Evolutionary conservation across 2,888 invertebrate genomes (phyloP).

Genomic region (Mythimna ferrago): DNA sequence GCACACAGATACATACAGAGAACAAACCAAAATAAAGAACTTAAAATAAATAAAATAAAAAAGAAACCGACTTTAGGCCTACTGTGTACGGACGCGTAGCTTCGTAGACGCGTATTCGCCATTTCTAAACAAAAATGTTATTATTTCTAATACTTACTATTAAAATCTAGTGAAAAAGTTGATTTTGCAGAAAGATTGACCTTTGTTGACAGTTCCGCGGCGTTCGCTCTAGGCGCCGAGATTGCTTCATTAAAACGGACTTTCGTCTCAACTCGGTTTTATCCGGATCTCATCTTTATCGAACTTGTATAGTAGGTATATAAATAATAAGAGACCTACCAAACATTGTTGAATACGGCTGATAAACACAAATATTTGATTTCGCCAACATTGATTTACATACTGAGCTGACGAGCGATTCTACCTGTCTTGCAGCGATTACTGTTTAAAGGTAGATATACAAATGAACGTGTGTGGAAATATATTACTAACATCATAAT

Average conservation of each 20-base stretch:
- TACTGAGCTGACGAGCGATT: conserved; percentile 67
- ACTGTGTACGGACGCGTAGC: no score
- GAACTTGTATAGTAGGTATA: conserved; percentile 52
- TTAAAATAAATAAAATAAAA: no score
- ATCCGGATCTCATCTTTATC: conserved; percentile 37
- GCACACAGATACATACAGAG: no score
- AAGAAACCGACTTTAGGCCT: no score
- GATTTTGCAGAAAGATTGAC: background rate
- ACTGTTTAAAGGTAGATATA: conserved; percentile 47
- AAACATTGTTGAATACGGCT: conserved; percentile 72
- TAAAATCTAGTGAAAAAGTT: background rate
- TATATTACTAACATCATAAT: conserved; percentile 46
- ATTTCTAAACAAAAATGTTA: no score
- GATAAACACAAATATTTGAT: conserved; percentile 78
- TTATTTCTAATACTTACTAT: background rate
- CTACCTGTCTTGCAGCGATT: conserved; percentile 60
- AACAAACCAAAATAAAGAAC: no score
- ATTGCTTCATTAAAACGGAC: conserved; percentile 43
- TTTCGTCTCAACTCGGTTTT: conserved; percentile 35
- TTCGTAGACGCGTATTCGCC: no score
- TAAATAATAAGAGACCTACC: conserved; percentile 64
- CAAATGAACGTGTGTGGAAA: conserved; percentile 56
- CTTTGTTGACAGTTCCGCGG: background rate
- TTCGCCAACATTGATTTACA: conserved; percentile 75
- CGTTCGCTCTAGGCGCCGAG: background rate